Evolutionary conservation across 2,888 invertebrate species (phyloP), one percentile per base, ranked within the genome.

Genomic region (Phalangium opilio): DNA sequence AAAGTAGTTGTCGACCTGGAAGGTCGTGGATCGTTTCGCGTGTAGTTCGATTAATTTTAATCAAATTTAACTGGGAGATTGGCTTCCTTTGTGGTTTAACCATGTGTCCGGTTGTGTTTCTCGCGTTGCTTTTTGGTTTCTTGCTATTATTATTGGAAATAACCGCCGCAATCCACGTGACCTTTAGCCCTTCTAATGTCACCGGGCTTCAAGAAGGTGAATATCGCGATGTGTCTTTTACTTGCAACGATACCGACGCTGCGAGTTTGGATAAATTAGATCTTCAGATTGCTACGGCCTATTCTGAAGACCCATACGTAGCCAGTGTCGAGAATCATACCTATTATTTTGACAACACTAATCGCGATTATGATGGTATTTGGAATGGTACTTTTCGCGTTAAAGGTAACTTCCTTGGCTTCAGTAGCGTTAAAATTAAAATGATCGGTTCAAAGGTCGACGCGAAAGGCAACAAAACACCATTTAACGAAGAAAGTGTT

Each of bases 41-140:
- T n/a, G n/a, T n/a, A n/a, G n/a, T n/a, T n/a, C n/a, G n/a, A n/a
- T n/a, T n/a, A n/a, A n/a, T n/a, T n/a, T n/a, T n/a, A n/a, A n/a
- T n/a, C n/a, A n/a, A n/a, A n/a, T n/a, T n/a, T n/a, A n/a, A n/a
- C n/a, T n/a, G n/a, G n/a, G n/a, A n/a, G n/a, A n/a, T n/a, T n/a
- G n/a, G n/a, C n/a, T n/a, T n/a, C n/a, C n/a, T n/a, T n/a, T n/a
- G n/a, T n/a, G n/a, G n/a, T 8, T 27, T 38, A 10, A 52, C 45
- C 32, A 50, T 54, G 55, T 55, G 54, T 48, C 54, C 55, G 4
- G 50, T 55, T 19, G 51, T 55, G 17, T 43, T 53, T n/a, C 43
- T 55, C 4, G 51, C 55, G 7, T 36, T 55, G 11, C 41, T 55
- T 8, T 52, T 55, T 12, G 49, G 52, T 27, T 45, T 55, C 17